Evolutionary conservation across 2,113 vertebrate species (phyloP).

Genomic region (Ceyx cyanopectus): DNA sequence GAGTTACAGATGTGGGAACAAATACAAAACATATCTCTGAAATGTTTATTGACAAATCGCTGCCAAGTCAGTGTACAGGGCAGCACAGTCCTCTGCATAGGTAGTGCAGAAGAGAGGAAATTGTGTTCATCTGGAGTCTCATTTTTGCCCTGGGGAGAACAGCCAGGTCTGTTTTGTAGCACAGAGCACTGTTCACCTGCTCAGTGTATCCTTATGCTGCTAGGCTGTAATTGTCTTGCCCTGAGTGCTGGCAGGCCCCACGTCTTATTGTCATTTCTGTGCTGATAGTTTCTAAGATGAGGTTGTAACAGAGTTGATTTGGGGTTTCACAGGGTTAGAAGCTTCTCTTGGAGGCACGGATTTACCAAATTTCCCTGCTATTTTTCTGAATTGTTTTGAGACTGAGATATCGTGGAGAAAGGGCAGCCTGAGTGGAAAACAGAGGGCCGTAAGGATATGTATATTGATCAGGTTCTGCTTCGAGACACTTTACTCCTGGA

Average conservation of each 20-base stretch:
- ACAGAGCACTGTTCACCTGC: not conserved
- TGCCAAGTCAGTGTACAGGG: not conserved
- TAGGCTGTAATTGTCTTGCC: too few species aligned
- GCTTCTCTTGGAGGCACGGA: not conserved
- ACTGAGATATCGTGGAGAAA: not conserved
- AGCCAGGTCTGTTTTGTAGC: not conserved
- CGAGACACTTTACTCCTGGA: not conserved
- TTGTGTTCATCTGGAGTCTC: fast-evolving
- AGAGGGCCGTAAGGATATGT: not conserved
- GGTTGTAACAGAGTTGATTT: not conserved
- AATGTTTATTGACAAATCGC: not conserved
- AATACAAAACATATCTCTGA: not conserved
- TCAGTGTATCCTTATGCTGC: fast-evolving
- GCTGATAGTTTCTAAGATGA: not conserved
- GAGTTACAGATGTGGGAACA: not conserved
- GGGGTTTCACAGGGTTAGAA: not conserved
- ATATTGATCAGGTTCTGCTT: not conserved
- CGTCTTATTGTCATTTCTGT: not conserved
- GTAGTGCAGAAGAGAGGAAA: not conserved
- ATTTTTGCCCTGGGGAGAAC: not conserved
- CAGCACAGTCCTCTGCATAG: not conserved
- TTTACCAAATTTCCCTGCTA: not conserved
- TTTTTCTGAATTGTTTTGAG: not conserved
- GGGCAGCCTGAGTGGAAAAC: not conserved
- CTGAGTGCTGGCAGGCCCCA: too few species aligned